Percentiles rank a stretch among this genome's conserved stretches.
phyloP scores from a whole-genome alignment of 2,888 invertebrate species.

The Noctuana brunneofusca region DNA sequence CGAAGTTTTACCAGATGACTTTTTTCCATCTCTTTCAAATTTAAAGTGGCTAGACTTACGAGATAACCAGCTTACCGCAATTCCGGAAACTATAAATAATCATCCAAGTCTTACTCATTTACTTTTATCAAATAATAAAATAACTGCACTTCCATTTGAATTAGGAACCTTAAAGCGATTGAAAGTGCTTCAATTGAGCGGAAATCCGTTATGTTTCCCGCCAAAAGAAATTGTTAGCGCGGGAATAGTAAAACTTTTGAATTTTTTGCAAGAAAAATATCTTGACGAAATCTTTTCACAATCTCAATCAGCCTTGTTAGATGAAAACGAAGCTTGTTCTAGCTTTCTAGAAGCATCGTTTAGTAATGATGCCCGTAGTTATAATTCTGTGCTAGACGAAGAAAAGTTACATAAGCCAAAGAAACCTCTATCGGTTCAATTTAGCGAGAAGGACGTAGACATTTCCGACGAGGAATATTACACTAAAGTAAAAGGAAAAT shows the following conservation, averaged over 20 bases:
- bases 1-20: conserved; percentile 76
- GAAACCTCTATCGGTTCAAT: conserved; percentile 52
- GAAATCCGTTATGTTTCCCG: conserved; percentile 85
- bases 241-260: conserved; percentile 68
- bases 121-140: conserved; percentile 84
- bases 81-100: conserved; percentile 82
- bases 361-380: conserved; percentile 56
- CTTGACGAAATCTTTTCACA: conserved; percentile 55
- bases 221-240: conserved; percentile 75
- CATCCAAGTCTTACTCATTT: conserved; percentile 84
- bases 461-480: conserved; percentile 57
- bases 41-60: conserved; percentile 86
- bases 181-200: conserved; percentile 83
- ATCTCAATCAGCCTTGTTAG: conserved; percentile 61
- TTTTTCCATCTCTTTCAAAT: conserved; percentile 80
- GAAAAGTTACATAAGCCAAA: conserved; percentile 49
- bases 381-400: conserved; percentile 67
- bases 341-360: conserved; percentile 43
- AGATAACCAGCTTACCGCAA: conserved; percentile 79
- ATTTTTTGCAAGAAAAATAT: conserved; percentile 65
- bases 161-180: conserved; percentile 83
- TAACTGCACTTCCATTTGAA: conserved; percentile 84
- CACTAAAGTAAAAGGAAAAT: conserved; percentile 60
- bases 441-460: conserved; percentile 59
- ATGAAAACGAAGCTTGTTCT: conserved; percentile 43